Evolutionary conservation across 2,888 invertebrate species (phyloP).

Genomic region (Caenorhabditis sinica): DNA sequence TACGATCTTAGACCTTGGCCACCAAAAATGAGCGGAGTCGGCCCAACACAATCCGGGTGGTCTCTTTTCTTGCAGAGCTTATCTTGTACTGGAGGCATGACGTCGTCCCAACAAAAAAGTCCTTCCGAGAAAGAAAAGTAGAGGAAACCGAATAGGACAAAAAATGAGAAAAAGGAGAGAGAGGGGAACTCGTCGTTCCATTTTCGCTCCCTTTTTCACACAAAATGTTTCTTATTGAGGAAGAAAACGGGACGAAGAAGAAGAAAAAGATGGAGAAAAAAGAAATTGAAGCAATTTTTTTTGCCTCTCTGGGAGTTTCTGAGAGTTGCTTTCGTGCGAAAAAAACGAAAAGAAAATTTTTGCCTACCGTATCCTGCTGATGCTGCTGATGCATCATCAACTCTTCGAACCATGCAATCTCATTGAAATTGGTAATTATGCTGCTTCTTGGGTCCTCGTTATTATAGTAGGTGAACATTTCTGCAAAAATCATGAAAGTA

Average conservation of each 20-base stretch:
- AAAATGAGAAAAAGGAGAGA: constrained; percentile 25
- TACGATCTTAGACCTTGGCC: too few species aligned
- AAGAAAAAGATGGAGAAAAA: background rate
- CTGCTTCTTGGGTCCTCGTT: constrained; percentile 14
- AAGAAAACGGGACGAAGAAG: constrained; percentile 11
- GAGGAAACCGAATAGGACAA: constrained; percentile 11
- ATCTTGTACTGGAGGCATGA: background rate
- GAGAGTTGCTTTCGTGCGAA: background rate
- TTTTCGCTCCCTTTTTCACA: constrained; percentile 10
- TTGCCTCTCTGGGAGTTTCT: constrained; percentile 15
- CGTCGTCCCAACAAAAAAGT: background rate
- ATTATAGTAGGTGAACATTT: constrained; percentile 28
- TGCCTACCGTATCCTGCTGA: background rate
- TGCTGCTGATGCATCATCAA: constrained; percentile 23
- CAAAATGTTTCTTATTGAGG: constrained; percentile 41
- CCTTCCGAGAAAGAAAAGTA: background rate
- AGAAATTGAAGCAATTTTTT: background rate
- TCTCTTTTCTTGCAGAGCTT: too few species aligned
- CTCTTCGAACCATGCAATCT: constrained; percentile 34
- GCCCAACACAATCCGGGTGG: too few species aligned
- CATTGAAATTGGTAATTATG: constrained; percentile 15
- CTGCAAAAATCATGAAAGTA: constrained; percentile 4
- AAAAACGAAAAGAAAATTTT: background rate
- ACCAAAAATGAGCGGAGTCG: too few species aligned
- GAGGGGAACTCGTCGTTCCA: constrained; percentile 8